phyloP scores from a whole-genome alignment of 2,888 invertebrate species.

The Leptothorax acervorum region DNA sequence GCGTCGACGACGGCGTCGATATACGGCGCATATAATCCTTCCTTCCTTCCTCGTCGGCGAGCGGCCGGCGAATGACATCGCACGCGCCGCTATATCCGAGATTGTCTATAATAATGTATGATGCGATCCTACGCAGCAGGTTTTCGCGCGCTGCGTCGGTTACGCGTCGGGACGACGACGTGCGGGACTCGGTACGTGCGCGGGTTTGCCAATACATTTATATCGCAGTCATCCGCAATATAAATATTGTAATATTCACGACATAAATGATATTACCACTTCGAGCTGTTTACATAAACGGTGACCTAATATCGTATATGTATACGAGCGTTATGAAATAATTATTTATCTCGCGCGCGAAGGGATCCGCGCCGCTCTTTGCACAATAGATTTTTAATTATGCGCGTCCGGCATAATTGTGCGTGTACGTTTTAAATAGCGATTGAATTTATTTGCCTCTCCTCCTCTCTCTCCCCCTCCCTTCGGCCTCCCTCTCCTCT shows the following conservation, averaged over 20 bases:
- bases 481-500: neutral
- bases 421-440: conserved; percentile 30
- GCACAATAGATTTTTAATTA: conserved; percentile 49
- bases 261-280: neutral
- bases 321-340: conserved; percentile 18
- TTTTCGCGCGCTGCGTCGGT: neutral
- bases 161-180: neutral
- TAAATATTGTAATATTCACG: conserved; percentile 6
- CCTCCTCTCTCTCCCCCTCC: neutral
- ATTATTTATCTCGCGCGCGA: conserved; percentile 26
- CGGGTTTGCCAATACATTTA: too few relatives aligned
- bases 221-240: neutral
- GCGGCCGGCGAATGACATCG: neutral
- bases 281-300: neutral
- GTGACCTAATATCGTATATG: neutral
- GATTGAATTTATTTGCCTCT: conserved; percentile 37
- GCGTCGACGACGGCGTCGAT: conserved; percentile 59
- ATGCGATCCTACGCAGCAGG: conserved; percentile 8
- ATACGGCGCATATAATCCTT: conserved; percentile 39
- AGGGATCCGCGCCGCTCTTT: neutral
- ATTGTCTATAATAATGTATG: conserved; percentile 14
- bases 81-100: neutral
- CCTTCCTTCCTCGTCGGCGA: conserved; percentile 31
- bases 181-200: neutral
- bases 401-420: conserved; percentile 27